phyloP scores from a whole-genome alignment of 1,140 invertebrate species.

The Megathymus violae region DNA sequence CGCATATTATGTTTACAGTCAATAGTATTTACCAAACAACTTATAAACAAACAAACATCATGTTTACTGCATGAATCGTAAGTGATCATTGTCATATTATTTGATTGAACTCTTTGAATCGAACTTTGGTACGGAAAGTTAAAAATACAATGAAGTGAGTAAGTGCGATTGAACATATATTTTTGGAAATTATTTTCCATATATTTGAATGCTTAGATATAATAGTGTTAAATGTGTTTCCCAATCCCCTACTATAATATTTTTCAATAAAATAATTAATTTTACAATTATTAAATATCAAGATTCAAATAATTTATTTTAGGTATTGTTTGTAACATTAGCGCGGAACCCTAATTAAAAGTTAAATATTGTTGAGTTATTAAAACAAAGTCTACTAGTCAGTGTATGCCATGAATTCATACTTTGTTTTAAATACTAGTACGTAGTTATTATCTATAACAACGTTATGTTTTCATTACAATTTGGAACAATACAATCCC shows the following conservation, averaged over 20 bases:
- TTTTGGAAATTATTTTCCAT: not conserved
- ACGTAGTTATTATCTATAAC: constrained; percentile 56
- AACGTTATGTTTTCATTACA: constrained; percentile 60
- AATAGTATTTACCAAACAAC: constrained; percentile 18
- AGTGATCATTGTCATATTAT: constrained; percentile 21
- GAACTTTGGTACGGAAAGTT: not conserved
- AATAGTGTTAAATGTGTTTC: no score
- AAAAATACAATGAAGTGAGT: not conserved
- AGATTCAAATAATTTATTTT: not conserved
- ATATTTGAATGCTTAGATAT: no score
- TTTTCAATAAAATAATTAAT: no score
- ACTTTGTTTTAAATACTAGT: constrained; percentile 56
- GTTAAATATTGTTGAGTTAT: constrained; percentile 28
- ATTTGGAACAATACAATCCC: constrained; percentile 42
- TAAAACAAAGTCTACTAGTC: constrained; percentile 51
- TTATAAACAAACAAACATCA: constrained; percentile 45
- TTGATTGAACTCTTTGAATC: constrained; percentile 4
- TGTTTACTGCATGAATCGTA: constrained; percentile 11
- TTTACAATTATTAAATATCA: no score
- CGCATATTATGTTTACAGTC: constrained; percentile 42
- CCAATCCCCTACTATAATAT: no score
- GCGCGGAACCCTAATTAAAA: constrained; percentile 32
- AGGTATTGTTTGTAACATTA: not conserved
- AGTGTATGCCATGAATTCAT: constrained; percentile 32
- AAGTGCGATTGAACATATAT: not conserved